A percentile compares a stretch with the other conserved stretches of the same genome.
Evolutionary conservation across 2,888 invertebrate species (phyloP).

Genomic region (Operophtera brumata): DNA sequence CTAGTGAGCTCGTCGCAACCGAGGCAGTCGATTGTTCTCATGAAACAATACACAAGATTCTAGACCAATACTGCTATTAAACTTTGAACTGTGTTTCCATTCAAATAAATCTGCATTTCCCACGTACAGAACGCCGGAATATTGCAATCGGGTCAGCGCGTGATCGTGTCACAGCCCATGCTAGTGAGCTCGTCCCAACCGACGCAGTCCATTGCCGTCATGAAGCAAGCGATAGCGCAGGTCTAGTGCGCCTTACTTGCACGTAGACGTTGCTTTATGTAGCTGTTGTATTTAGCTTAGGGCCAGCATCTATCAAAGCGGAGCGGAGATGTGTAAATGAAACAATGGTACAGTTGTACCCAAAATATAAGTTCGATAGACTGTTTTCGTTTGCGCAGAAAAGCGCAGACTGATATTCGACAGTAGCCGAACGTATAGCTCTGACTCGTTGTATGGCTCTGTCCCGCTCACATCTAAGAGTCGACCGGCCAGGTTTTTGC

Average conservation of each 20-base stretch:
- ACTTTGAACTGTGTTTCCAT: slow-evolving; percentile 7
- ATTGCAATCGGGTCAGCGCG: slow-evolving; percentile 73
- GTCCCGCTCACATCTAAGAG: too few species aligned
- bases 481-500: too few species aligned
- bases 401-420: too few species aligned
- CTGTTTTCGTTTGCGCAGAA: too few species aligned
- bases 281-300: slow-evolving; percentile 12
- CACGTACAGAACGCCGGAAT: slow-evolving; percentile 68
- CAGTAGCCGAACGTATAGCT: too few species aligned
- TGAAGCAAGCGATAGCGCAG: slow-evolving; percentile 41
- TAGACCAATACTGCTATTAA: too few species aligned
- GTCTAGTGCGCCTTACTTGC: slow-evolving; percentile 34
- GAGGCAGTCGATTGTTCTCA: slow-evolving; percentile 27
- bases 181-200: slow-evolving; percentile 70
- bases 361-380: too few species aligned
- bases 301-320: slow-evolving; percentile 2
- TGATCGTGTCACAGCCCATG: slow-evolving; percentile 70
- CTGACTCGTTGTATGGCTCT: too few species aligned
- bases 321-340: not conserved
- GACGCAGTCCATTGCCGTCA: slow-evolving; percentile 27
- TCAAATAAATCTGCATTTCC: slow-evolving; percentile 23
- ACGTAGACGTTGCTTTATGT: slow-evolving; percentile 18
- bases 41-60: too few species aligned
- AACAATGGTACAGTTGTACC: too few species aligned
- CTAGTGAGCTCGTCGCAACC: slow-evolving; percentile 70